Evolutionary conservation across 2,797 vertebrate species (phyloP).

Genomic region (Chelon labrosus): DNA sequence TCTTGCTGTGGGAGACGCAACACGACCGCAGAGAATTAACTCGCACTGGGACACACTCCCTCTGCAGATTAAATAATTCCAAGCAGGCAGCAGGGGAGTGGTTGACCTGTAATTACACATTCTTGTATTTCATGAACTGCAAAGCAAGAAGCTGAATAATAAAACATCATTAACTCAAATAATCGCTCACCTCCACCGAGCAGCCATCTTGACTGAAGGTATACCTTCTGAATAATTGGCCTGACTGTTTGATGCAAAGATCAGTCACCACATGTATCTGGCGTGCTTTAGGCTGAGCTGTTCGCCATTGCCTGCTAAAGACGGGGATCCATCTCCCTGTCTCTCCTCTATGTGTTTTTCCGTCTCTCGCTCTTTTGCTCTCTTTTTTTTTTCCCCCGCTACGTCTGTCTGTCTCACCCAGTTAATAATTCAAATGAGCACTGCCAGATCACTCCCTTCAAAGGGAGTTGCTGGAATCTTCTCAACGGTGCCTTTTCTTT

Average conservation of each 20-base stretch:
- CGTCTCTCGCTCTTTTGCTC: conserved; percentile 50
- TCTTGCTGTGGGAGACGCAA: conserved; percentile 51
- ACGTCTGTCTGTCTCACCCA: conserved; percentile 61
- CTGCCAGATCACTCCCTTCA: conserved; percentile 76
- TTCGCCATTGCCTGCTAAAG: conserved; percentile 40
- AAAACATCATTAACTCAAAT: conserved; percentile 38
- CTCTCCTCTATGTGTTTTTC: conserved; percentile 49
- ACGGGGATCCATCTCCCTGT: conserved; percentile 52
- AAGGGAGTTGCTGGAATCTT: conserved; percentile 76
- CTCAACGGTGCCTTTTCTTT: conserved; percentile 73
- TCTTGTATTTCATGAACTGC: conserved; percentile 33
- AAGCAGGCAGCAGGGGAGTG: conserved; percentile 25
- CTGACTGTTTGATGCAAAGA: conserved; percentile 54
- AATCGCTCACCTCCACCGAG: conserved; percentile 35
- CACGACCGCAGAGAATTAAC: conserved; percentile 44
- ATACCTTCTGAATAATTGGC: conserved; percentile 52
- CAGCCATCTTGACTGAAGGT: conserved; percentile 35
- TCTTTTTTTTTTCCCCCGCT: conserved; percentile 10
- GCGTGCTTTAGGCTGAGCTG: conserved; percentile 23
- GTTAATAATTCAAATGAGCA: conserved; percentile 84
- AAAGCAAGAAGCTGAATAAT: conserved; percentile 13
- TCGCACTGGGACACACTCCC: conserved; percentile 53
- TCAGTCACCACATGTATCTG: conserved; percentile 34
- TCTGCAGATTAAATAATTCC: conserved; percentile 57
- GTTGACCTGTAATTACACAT: conserved; percentile 55